These are phyloP conservation scores for Macrotrachela quadricornifera DNA, from an alignment of 1,140 invertebrate species.

Conservation along the genomic window DNA sequence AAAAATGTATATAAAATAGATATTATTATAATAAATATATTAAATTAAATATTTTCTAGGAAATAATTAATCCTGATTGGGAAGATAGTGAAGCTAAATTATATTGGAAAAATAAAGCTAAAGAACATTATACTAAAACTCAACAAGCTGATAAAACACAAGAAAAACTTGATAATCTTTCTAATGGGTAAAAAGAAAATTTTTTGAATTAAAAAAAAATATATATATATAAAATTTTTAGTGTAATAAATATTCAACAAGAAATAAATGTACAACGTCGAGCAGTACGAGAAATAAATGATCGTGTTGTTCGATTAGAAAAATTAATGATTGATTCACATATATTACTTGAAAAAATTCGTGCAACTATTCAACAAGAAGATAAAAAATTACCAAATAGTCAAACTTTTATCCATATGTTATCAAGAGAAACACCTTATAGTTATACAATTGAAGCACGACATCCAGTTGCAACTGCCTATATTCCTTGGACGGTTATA, in stretches of 20 bases:
- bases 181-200: constrained; percentile 1
- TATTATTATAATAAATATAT: too few species aligned
- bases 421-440: constrained; percentile 29
- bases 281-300: constrained; percentile 19
- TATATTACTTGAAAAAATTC: constrained; percentile 24
- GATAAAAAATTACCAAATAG: constrained; percentile 14
- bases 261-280: constrained; percentile 23
- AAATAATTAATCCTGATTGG: too few species aligned
- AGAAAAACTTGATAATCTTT: constrained; percentile 11
- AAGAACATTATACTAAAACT: too few species aligned
- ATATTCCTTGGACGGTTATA: constrained; percentile 31
- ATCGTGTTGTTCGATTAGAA: constrained; percentile 25
- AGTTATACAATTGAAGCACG: constrained; percentile 25
- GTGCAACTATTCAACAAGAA: constrained; percentile 7
- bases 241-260: constrained; percentile 18
- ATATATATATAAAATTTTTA: constrained; percentile 7
- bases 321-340: constrained; percentile 19
- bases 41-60: constrained; percentile 11
- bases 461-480: constrained; percentile 32
- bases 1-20: too few species aligned
- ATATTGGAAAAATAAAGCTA: constrained; percentile 10
- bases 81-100: constrained; percentile 6
- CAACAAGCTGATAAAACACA: background rate
- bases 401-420: constrained; percentile 18
- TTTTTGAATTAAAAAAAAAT: too few species aligned